phyloP scores from a whole-genome alignment of 2,888 invertebrate genomes.

The Cosmopolites sordidus region DNA sequence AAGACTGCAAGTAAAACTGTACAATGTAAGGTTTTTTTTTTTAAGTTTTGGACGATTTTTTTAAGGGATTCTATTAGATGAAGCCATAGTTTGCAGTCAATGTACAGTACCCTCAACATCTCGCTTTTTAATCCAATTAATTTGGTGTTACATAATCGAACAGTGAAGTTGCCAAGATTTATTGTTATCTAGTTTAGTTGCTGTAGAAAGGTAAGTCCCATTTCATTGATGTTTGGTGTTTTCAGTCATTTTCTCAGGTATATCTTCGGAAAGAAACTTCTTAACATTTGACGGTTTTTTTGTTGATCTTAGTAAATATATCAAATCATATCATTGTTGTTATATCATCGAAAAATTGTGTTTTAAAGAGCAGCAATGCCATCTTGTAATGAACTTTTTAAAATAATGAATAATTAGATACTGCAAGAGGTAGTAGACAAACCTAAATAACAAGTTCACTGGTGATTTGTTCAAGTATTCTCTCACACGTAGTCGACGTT shows the following conservation, averaged over 20 bases:
- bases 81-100: constrained; percentile 42
- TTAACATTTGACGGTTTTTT: neutral
- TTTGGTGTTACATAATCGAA: neutral
- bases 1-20: constrained; percentile 49
- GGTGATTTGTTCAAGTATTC: too few relatives aligned
- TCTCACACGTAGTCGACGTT: too few relatives aligned
- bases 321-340: too few relatives aligned
- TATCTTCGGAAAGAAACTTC: neutral
- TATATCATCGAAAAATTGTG: too few relatives aligned
- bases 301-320: too few relatives aligned
- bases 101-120: constrained; percentile 46
- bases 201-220: neutral
- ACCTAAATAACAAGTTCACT: too few relatives aligned
- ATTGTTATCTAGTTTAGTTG: constrained; percentile 1
- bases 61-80: constrained; percentile 37
- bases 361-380: too few relatives aligned
- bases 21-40: constrained; percentile 37
- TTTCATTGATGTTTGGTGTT: neutral
- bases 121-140: constrained; percentile 8
- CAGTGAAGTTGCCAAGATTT: constrained; percentile 2
- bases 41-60: constrained; percentile 38
- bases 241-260: neutral
- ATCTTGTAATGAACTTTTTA: too few relatives aligned
- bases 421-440: too few relatives aligned
- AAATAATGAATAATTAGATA: too few relatives aligned